Percentiles rank a stretch among this genome's conserved stretches.
These are phyloP conservation scores for Orcinus orca DNA, from an alignment of 2,113 vertebrate species.

Conservation along the genomic window DNA sequence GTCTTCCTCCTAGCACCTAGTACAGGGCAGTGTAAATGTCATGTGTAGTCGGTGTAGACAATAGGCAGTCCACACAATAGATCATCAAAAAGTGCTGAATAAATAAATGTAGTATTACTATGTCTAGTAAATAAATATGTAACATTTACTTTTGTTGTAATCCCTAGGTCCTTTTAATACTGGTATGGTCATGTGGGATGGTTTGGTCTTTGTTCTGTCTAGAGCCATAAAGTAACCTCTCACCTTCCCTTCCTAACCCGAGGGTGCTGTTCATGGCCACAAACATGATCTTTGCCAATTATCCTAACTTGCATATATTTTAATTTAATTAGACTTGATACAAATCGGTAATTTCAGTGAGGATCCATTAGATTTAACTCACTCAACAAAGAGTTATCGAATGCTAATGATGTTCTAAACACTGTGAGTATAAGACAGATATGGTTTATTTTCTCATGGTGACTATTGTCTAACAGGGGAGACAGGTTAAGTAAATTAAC, in stretches of 20 bases:
- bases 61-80: not conserved
- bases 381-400: not conserved
- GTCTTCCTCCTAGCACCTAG: not conserved
- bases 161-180: not conserved
- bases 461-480: not conserved
- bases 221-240: not conserved
- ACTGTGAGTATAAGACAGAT: not conserved
- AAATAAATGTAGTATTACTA: not conserved
- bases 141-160: not conserved
- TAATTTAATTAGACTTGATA: slow-evolving; percentile 28
- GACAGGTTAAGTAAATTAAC: not conserved
- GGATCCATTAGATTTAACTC: not conserved
- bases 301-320: not conserved
- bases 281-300: not conserved
- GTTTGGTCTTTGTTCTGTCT: not conserved
- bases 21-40: not conserved
- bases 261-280: not conserved
- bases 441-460: not conserved
- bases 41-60: not conserved
- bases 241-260: not conserved
- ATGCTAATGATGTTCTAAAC: not conserved
- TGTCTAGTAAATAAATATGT: not conserved
- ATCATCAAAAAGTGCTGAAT: not conserved
- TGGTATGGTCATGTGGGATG: not conserved
- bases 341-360: not conserved